Evolutionary conservation across 2,113 vertebrate species (phyloP), one percentile per base, ranked within the genome.

Genomic region (Macquaria ambigua): DNA sequence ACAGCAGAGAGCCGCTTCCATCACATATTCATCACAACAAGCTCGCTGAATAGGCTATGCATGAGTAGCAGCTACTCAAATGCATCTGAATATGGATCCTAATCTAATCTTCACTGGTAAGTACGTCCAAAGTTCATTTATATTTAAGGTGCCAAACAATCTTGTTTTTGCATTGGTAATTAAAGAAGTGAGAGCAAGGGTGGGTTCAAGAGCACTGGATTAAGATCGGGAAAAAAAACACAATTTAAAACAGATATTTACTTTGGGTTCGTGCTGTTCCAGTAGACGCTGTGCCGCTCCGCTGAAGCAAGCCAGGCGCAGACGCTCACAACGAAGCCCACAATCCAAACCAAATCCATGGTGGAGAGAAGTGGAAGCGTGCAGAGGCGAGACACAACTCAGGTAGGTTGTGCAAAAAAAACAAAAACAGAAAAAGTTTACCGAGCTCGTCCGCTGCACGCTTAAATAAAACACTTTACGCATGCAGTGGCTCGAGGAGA

Each of bases 261-360:
- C 96, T 96, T 96, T 81, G 93, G 66, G 88, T 96, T 96, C 1
- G 94, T 95, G 91, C 94, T 93, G 89, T 96, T 96, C 96, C 96
- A 96, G 92, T 93, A 96, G 80, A 96, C 93, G 74, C 92, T 95
- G 94, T 96, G 96, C 16, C 96, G 93, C 87, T 96, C 96, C 74
- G 95, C 93, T 10, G 91, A 87, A 14, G 85, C 90, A 5, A 93
- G 82, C 89, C 93, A 92, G 82, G 90, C 92, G 91, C 93, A 93
- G 53, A 93, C 59, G 91, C 87, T 93, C 86, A 82, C 87, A 21
- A 90, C 67, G 70, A 93, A 88, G 86, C 89, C 92, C 69, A 85
- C 81, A 80, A 94, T 90, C 95, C 93, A 95, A 85, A 93, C 79
- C 91, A 95, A 93, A 91, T 96, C 96, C 96, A 96, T 96, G 83